Evolutionary conservation across 92 coral and sea anemone genomes (phyloP).

Genomic region (Isaurus tuberculatus): DNA sequence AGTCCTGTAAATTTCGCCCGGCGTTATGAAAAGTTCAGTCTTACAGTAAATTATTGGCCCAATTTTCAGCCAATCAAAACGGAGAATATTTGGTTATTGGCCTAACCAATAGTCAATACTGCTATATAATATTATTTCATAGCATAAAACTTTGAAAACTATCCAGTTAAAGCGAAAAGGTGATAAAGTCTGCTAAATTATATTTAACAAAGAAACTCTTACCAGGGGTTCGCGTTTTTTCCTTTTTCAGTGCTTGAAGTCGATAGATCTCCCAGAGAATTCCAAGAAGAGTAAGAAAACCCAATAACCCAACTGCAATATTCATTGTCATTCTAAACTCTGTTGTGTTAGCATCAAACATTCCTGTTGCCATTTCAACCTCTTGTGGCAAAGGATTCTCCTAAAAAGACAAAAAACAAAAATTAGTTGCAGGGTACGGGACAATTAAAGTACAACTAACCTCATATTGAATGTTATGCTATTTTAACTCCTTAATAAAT

Average conservation of each 20-base stretch:
- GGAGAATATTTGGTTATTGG: too few species aligned
- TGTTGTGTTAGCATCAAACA: constrained; percentile 51
- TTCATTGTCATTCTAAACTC: constrained; percentile 30
- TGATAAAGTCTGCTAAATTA: too few species aligned
- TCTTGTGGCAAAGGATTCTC: constrained; percentile 54
- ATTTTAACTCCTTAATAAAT: not conserved
- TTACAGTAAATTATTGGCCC: too few species aligned
- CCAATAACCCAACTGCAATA: constrained; percentile 21
- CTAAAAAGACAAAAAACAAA: constrained; percentile 28
- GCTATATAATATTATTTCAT: too few species aligned
- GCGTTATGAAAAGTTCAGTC: too few species aligned
- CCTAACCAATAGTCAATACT: too few species aligned
- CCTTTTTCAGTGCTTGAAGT: not conserved
- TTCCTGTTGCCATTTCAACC: constrained; percentile 63
- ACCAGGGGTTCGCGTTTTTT: not conserved
- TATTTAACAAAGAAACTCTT: too few species aligned
- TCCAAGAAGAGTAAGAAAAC: constrained; percentile 8
- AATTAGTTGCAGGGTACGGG: not conserved
- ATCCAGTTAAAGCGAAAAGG: too few species aligned
- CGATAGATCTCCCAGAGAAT: constrained; percentile 17
- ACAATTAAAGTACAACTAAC: not conserved
- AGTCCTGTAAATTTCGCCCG: too few species aligned
- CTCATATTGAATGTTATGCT: too few species aligned
- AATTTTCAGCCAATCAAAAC: too few species aligned
- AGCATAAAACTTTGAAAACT: too few species aligned